Percentiles rank a stretch among this genome's conserved stretches.
phyloP scores from a whole-genome alignment of 2,888 invertebrate species.

The Plebejus argus region DNA sequence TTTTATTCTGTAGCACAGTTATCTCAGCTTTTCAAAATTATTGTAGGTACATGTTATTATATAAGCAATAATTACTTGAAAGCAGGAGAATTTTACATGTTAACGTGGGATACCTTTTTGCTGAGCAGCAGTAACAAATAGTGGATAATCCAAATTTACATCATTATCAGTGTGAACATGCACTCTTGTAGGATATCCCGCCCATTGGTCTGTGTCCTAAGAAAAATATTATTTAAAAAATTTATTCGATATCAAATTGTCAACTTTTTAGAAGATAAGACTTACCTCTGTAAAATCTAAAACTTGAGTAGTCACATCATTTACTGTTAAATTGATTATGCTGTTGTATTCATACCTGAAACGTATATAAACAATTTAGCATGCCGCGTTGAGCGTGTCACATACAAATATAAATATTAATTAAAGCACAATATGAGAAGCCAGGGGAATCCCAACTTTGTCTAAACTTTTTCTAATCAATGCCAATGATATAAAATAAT shows the following conservation, averaged over 20 bases:
- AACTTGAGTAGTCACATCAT: constrained; percentile 59
- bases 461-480: not conserved
- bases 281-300: constrained; percentile 67
- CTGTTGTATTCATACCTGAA: constrained; percentile 61
- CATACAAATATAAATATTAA: not conserved
- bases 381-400: not conserved
- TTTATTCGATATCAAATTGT: not conserved
- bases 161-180: constrained; percentile 59
- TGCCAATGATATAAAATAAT: not conserved
- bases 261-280: not conserved
- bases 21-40: no score
- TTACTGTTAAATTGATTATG: constrained; percentile 53
- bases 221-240: no score
- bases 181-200: constrained; percentile 60
- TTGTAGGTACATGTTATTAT: no score
- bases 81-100: no score
- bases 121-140: constrained; percentile 87
- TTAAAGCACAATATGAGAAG: not conserved
- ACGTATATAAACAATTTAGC: not conserved
- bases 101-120: constrained; percentile 69
- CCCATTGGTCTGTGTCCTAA: constrained; percentile 49
- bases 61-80: no score
- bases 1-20: no score
- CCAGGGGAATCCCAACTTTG: not conserved
- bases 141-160: constrained; percentile 70